Evolutionary conservation across 2,888 invertebrate species (phyloP).

Genomic region (Augiades crinisus): DNA sequence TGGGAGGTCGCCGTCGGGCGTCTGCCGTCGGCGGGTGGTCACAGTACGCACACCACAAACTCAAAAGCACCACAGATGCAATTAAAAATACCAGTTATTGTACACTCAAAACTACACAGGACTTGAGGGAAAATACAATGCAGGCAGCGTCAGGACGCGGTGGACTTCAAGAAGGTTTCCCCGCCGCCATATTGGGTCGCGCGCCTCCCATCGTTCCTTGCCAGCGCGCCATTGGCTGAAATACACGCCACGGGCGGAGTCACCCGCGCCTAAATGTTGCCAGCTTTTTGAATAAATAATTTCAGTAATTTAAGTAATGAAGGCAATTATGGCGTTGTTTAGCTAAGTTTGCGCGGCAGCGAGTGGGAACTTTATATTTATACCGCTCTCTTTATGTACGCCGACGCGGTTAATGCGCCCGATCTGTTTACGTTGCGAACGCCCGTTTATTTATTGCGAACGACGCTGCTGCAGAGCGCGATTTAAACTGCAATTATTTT

Average conservation of each 20-base stretch:
- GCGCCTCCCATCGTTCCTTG: slow-evolving; percentile 56
- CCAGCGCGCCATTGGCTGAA: slow-evolving; percentile 55
- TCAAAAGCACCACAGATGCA: slow-evolving; percentile 2
- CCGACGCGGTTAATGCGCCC: slow-evolving; percentile 80
- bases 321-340: slow-evolving; percentile 82
- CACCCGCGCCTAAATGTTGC: slow-evolving; percentile 70
- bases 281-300: slow-evolving; percentile 82
- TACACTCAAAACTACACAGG: slow-evolving; percentile 21
- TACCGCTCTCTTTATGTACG: slow-evolving; percentile 80
- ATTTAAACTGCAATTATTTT: slow-evolving; percentile 80
- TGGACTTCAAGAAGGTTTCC: slow-evolving; percentile 39
- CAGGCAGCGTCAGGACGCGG: slow-evolving; percentile 35
- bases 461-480: slow-evolving; percentile 68
- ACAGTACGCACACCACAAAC: slow-evolving; percentile 6
- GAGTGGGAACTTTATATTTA: slow-evolving; percentile 80
- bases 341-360: slow-evolving; percentile 80
- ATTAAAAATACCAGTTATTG: slow-evolving; percentile 18
- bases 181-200: slow-evolving; percentile 72
- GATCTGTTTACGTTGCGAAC: slow-evolving; percentile 78
- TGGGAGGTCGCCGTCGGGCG: slow-evolving; percentile 19
- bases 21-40: slow-evolving; percentile 19
- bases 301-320: slow-evolving; percentile 82
- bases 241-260: slow-evolving; percentile 50
- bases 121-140: slow-evolving; percentile 29
- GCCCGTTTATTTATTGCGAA: slow-evolving; percentile 72